Base-by-base conservation (phyloP, 2,113 vertebrate genomes). In the Corythaeola cristata region DNA sequence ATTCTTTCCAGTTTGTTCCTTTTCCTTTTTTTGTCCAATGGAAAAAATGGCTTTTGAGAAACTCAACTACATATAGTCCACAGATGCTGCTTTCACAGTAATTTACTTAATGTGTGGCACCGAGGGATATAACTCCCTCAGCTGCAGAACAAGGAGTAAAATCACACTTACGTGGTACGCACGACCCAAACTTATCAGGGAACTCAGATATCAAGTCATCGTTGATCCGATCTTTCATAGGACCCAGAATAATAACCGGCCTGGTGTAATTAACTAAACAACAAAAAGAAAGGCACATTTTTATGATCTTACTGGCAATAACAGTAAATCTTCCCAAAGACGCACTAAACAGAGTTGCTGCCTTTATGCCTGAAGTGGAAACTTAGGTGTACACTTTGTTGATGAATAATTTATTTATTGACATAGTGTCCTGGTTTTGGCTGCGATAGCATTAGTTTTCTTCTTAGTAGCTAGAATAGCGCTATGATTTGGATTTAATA, bases 151-250 rank as follows among this genome's bases (percentile, higher is more conserved):
- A 11, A 62, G 68, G 26, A 74, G 2, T 78, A 56, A 91, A 89
- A 68, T 17, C 71, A 52, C 96, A 99, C 99, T 99, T 98, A 99
- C 99, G 99, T 97, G 99, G 99, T 64, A 99, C 99, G 89, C 99
- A 99, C 1, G 99, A 99, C 53, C 99, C 99, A 98, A 99, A 99
- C 96, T 99, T 99, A 94, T 99, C 99, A 44, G 99, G 99, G 92
- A 99, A 99, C 97, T 99, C 99, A 13, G 99, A 99, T 98, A 99
- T 99, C 96, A 99, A 98, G 96, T 99, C 99, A 45, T 99, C 99
- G 12, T 99, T 99, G 97, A 99, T 98, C 79, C 99, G 98, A 97
- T 99, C 99, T 98, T 99, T 99, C 99, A 99, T 99, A 24, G 99
- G 99, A 52, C 99, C 99, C 66, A 99, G 98, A 96, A 99, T 99